phyloP scores from a whole-genome alignment of 2,888 invertebrate species.

The Tenthredo distinguenda region DNA sequence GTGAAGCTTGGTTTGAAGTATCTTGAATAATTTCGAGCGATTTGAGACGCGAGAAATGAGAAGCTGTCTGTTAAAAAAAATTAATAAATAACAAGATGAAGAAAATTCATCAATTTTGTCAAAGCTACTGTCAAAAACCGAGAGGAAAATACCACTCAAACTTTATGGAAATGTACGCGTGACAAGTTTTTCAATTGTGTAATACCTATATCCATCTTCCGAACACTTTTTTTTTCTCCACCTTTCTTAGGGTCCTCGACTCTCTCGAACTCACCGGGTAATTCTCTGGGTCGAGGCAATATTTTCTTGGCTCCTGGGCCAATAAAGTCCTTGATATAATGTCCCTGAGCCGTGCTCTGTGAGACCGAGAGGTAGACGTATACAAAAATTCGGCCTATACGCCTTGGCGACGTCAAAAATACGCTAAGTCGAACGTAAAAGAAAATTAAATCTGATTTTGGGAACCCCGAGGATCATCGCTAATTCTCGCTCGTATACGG shows the following conservation, averaged over 20 bases:
- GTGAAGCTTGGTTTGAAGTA: background rate
- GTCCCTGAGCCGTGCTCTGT: conserved; percentile 13
- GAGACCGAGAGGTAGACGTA: background rate
- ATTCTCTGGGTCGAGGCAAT: conserved; percentile 45
- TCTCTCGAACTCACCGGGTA: conserved; percentile 33
- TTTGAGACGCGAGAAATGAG: background rate
- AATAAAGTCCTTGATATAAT: conserved; percentile 49
- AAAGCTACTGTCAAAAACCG: background rate
- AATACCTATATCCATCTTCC: conserved; percentile 40
- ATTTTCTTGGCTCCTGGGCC: conserved; percentile 40
- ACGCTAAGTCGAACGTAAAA: background rate
- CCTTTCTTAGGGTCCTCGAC: conserved; percentile 29
- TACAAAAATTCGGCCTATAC: background rate
- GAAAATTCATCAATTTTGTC: background rate
- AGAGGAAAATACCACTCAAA: background rate
- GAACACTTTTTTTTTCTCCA: background rate
- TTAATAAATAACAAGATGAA: background rate
- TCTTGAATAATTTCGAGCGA: background rate
- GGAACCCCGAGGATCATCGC: background rate
- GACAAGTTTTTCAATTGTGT: conserved; percentile 47
- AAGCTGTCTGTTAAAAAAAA: background rate
- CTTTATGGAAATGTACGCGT: conserved; percentile 44
- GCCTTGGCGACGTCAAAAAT: conserved; percentile 3
- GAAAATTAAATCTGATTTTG: background rate
- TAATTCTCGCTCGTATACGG: background rate